A percentile compares a stretch with the other conserved stretches of the same genome.
Conservation (phyloP, 1,140 invertebrate genomes). For the Drosophila triauraria region DNA sequence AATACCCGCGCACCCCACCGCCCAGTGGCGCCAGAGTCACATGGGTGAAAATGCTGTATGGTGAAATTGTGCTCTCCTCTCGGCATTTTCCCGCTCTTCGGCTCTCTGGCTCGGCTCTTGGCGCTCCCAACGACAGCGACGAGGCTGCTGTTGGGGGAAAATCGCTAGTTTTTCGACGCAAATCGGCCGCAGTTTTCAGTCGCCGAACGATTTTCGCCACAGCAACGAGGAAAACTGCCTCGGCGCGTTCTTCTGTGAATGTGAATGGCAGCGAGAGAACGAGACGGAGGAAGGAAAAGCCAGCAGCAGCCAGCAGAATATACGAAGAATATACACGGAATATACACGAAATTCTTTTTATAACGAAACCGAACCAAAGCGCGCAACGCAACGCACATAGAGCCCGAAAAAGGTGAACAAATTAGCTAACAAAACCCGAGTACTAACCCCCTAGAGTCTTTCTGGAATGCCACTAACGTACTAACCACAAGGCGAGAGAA, state of each 20-base stretch:
- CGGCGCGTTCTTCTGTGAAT: slow-evolving; percentile 51
- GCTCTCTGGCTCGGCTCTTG: slow-evolving; percentile 26
- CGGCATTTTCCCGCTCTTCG: slow-evolving; percentile 18
- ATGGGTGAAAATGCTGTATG: slow-evolving; percentile 56
- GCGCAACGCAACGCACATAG: slow-evolving; percentile 43
- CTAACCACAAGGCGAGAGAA: slow-evolving; percentile 46
- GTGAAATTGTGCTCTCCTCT: slow-evolving; percentile 52
- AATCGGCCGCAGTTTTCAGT: slow-evolving; percentile 56
- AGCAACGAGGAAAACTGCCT: slow-evolving; percentile 69
- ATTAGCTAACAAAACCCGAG: slow-evolving; percentile 40
- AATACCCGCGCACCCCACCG: slow-evolving; percentile 54
- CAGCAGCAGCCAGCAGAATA: slow-evolving; percentile 21
- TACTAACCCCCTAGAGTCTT: slow-evolving; percentile 32
- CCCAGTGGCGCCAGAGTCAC: slow-evolving; percentile 70
- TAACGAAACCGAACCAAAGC: slow-evolving; percentile 27
- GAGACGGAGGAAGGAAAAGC: slow-evolving; percentile 44
- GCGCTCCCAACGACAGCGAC: slow-evolving; percentile 10
- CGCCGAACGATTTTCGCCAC: slow-evolving; percentile 72
- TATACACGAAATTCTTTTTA: slow-evolving; percentile 54
- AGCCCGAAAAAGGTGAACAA: slow-evolving; percentile 43
- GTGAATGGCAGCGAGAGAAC: slow-evolving; percentile 65
- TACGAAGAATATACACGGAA: slow-evolving; percentile 44
- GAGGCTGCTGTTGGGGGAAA: slow-evolving; percentile 46
- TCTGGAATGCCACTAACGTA: slow-evolving; percentile 44
- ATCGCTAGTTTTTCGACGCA: slow-evolving; percentile 25